Percentiles rank a stretch among this genome's conserved stretches.
Evolutionary conservation across 2,888 invertebrate genomes (phyloP).

Genomic region (Hirtodrosophila cameraria): DNA sequence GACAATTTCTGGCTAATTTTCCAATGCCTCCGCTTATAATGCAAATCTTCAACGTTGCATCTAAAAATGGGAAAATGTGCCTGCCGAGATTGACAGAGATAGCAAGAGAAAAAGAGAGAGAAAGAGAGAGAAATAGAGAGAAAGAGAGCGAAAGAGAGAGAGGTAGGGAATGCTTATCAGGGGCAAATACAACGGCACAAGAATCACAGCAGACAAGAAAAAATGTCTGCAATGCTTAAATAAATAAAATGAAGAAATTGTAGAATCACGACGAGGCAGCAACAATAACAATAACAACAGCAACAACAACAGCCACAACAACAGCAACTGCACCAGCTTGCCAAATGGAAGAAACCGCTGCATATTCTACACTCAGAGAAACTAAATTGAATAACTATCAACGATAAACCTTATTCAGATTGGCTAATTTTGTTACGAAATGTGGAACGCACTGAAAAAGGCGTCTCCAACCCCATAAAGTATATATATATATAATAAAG

Average conservation of each 20-base stretch:
- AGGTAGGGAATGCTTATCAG: constrained; percentile 37
- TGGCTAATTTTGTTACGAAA: too few species aligned
- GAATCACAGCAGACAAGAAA: constrained; percentile 57
- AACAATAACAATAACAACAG: constrained; percentile 32
- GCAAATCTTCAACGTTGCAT: constrained; percentile 61
- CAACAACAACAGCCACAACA: constrained; percentile 20
- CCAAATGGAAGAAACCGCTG: constrained; percentile 23
- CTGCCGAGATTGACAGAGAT: constrained; percentile 34
- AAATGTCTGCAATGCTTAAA: constrained; percentile 78
- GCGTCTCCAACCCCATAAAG: too few species aligned
- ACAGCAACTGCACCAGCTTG: constrained; percentile 38
- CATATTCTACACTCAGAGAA: constrained; percentile 25
- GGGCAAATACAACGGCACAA: constrained; percentile 26
- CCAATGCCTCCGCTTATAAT: constrained; percentile 51
- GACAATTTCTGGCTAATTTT: constrained; percentile 77
- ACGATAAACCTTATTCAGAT: too few species aligned
- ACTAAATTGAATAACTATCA: too few species aligned
- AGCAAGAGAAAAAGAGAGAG: constrained; percentile 10
- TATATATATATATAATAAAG: too few species aligned
- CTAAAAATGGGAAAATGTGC: constrained; percentile 52
- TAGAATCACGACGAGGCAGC: constrained; percentile 72
- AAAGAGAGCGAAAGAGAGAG: constrained; percentile 1
- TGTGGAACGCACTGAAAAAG: too few species aligned
- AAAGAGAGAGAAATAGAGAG: not conserved
- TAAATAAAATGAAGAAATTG: constrained; percentile 80